phyloP scores from a whole-genome alignment of 2,113 vertebrate genomes.

The Tetrax tetrax region DNA sequence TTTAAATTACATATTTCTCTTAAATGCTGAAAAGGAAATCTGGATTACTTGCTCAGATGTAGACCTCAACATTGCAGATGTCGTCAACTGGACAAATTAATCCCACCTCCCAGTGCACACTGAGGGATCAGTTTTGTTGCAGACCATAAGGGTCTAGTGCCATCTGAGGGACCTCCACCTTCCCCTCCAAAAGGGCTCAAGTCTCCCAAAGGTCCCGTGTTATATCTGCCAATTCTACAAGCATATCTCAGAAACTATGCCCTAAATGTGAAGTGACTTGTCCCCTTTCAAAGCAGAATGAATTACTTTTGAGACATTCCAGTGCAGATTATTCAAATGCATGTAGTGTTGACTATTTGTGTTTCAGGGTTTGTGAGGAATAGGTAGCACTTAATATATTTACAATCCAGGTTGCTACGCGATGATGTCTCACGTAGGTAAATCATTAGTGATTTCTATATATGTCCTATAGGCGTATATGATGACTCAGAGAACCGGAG shows the following conservation, averaged over 20 bases:
- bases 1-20: background rate
- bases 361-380: background rate
- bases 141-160: background rate
- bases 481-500: constrained; percentile 28
- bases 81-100: background rate
- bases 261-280: background rate
- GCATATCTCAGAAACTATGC: background rate
- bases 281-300: accelerated
- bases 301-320: background rate
- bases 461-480: background rate
- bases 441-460: constrained; percentile 31
- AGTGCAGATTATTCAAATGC: background rate
- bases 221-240: background rate
- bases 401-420: background rate
- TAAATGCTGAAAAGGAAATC: background rate
- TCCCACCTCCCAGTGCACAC: background rate
- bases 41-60: background rate
- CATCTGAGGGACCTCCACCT: background rate
- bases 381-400: background rate
- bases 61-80: background rate
- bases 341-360: background rate
- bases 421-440: background rate
- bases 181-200: background rate
- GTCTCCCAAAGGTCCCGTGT: background rate
- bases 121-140: background rate